Percentiles rank a stretch among this genome's conserved stretches.
phyloP scores from a whole-genome alignment of 2,113 vertebrate species.

The Thryonomys swinderianus region DNA sequence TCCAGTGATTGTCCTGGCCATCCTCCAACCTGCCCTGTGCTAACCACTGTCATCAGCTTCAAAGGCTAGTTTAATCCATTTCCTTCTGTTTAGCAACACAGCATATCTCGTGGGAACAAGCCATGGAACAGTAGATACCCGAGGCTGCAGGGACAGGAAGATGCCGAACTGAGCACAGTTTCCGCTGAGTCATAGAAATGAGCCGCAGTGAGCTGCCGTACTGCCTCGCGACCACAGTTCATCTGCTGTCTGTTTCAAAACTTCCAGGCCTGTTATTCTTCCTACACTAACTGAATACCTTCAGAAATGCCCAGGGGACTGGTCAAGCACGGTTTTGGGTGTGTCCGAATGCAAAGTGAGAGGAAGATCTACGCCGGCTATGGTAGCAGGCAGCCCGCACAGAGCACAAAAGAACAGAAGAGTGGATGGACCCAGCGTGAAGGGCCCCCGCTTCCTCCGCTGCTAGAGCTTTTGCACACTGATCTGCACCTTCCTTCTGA shows the following conservation, averaged over 20 bases:
- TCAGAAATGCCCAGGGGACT: not conserved
- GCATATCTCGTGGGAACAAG: not conserved
- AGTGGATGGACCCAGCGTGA: not conserved
- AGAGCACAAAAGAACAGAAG: not conserved
- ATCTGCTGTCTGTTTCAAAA: too few relatives aligned
- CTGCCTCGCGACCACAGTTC: not conserved
- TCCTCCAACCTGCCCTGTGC: constrained; percentile 37
- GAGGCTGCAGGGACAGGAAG: not conserved
- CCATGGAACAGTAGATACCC: too few relatives aligned
- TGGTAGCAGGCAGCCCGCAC: not conserved
- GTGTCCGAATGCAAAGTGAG: not conserved
- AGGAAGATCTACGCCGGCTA: not conserved
- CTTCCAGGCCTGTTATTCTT: not conserved
- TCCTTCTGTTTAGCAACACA: constrained; percentile 56
- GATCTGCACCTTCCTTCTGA: not conserved
- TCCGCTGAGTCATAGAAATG: not conserved
- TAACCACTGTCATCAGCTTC: constrained; percentile 49
- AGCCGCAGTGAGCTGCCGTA: not conserved
- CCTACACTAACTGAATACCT: not conserved
- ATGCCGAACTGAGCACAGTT: not conserved
- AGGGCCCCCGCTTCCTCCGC: not conserved
- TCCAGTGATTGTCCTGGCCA: not conserved
- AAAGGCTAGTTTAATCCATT: constrained; percentile 61
- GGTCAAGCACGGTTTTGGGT: not conserved
- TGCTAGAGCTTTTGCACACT: not conserved